Conservation (phyloP, 2,888 invertebrate species). For the Rhyacophila evoluta region DNA sequence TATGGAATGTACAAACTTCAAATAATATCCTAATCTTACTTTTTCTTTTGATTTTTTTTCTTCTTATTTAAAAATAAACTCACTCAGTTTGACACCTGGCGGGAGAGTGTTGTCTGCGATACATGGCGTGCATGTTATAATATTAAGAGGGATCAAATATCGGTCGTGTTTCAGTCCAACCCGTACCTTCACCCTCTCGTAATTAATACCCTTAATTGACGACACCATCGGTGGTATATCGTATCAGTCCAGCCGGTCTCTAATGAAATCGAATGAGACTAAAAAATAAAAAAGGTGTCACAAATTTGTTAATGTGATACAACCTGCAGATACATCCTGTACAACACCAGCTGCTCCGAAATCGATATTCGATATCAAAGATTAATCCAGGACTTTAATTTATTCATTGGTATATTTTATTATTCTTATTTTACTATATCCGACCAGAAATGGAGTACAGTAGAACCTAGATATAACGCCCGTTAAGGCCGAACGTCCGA, state of each 20-base stretch:
- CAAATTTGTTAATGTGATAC: not conserved
- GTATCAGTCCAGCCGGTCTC: not conserved
- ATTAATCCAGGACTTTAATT: not conserved
- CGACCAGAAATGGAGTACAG: no score
- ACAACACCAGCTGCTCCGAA: not conserved
- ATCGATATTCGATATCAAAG: not conserved
- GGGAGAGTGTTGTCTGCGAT: no score
- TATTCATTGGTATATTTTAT: not conserved
- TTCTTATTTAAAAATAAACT: no score
- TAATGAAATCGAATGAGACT: not conserved
- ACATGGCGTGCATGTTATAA: no score
- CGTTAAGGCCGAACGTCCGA: no score
- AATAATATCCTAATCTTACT: no score
- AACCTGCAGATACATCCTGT: not conserved
- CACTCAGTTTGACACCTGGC: no score
- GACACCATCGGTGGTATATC: constrained; percentile 14
- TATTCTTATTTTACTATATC: no score
- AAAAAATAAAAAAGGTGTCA: not conserved
- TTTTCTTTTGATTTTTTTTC: no score
- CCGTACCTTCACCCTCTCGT: not conserved
- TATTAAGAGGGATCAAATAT: not conserved
- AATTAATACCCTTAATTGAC: constrained; percentile 3
- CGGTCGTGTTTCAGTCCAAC: not conserved
- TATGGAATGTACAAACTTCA: no score
- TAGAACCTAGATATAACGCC: no score